These are phyloP conservation scores for Eupithecia exiguata DNA, from an alignment of 2,888 invertebrate species.

Conservation along the genomic window DNA sequence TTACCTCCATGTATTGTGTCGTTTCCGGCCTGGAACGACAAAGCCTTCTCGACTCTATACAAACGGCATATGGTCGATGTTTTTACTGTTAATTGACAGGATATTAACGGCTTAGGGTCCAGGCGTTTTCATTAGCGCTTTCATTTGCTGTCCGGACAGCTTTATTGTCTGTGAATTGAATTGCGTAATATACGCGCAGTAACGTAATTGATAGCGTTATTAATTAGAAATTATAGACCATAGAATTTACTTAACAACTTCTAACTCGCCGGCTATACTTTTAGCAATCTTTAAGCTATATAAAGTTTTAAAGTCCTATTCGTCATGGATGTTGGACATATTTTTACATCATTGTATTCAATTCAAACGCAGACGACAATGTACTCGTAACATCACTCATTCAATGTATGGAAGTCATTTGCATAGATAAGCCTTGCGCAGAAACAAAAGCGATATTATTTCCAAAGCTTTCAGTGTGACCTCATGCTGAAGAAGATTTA, in stretches of 20 bases:
- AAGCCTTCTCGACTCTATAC: conserved; percentile 22
- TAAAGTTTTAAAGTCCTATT: neutral
- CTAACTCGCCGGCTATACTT: neutral
- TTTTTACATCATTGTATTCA: conserved; percentile 13
- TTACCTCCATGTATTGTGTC: conserved; percentile 51
- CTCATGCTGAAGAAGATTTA: conserved; percentile 42
- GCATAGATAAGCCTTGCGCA: conserved; percentile 27
- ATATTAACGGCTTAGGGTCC: conserved; percentile 40
- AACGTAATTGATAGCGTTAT: conserved; percentile 15
- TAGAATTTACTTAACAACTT: neutral
- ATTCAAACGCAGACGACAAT: conserved; percentile 18
- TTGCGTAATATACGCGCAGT: conserved; percentile 21
- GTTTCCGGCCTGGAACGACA: conserved; percentile 51
- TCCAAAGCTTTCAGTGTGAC: conserved; percentile 37
- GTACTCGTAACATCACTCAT: conserved; percentile 9
- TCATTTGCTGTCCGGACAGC: conserved; percentile 38
- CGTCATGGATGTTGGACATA: neutral
- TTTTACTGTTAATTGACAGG: conserved; percentile 37
- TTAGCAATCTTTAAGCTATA: neutral
- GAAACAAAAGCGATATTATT: conserved; percentile 35
- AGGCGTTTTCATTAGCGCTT: conserved; percentile 43
- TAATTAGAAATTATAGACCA: neutral
- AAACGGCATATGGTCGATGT: neutral
- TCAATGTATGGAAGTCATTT: conserved; percentile 26
- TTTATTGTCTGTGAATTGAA: conserved; percentile 42